Evolutionary conservation across 2,888 invertebrate genomes (phyloP), one percentile per base, ranked within the genome.

Genomic region (Eilema sororculum): DNA sequence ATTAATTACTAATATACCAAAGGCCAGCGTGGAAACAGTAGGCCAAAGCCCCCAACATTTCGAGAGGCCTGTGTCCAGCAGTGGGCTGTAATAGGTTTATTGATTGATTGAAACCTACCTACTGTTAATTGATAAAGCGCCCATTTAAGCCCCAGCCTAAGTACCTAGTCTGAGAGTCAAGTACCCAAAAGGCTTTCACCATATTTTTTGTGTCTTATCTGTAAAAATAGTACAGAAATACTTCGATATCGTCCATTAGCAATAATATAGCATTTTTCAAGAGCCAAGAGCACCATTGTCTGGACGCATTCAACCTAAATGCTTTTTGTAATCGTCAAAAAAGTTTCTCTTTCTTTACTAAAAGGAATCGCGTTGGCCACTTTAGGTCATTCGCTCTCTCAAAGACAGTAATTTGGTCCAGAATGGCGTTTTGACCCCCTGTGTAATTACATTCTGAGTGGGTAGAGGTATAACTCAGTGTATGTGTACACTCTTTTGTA

Each of bases 381-480:
- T 87, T 85, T 81, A 79, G 80, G 82, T 85, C 86, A 84, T 87
- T 87, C 86, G 78, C 84, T 83, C 74, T 74, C 74, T 80, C 72
- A 79, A 79, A 79, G 83, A 77, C 77, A 75, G 78, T 81, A 77
- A 84, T 85, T 84, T 83, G 73, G 84, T 83, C 78, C 80, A 78
- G 82, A 86, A 86, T 86, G 84, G 78, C 86, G 80, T 81, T 89
- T 84, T 82, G 84, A 80, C 81, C 80, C 81, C 80, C 78, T 82
- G 84, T 88, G 86, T 89, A 86, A 89, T 90, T 89, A 89, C 86
- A 78, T 78, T 77, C 74, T 86, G 83, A 89, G 87, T 89, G 82
- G 85, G 65, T 72, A 72, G 80, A 78, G 78, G 77, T 88, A n/a
- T n/a, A 85, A 86, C 89, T 88, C 87, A 86, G 83, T 77, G 85